A percentile compares a stretch with the other conserved stretches of the same genome.
Evolutionary conservation across 2,113 vertebrate genomes (phyloP).

Genomic region (Herpetotheres cachinnans): DNA sequence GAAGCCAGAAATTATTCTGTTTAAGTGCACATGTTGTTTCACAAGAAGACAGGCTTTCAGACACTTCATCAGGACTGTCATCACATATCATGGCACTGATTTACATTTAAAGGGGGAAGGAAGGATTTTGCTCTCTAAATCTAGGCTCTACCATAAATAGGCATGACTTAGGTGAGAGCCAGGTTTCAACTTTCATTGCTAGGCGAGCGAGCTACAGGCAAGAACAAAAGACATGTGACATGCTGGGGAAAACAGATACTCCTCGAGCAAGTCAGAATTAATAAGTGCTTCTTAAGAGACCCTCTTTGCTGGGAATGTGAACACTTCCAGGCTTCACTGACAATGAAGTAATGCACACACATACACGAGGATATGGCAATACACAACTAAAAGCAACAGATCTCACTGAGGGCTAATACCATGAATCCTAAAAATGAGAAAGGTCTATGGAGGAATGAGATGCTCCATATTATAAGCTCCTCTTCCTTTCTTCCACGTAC

Average conservation of each 20-base stretch:
- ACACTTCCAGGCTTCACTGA: background rate
- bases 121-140: background rate
- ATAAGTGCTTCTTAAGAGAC: background rate
- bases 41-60: background rate
- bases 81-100: background rate
- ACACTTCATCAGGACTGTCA: background rate
- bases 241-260: background rate
- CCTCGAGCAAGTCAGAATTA: background rate
- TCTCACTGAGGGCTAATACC: background rate
- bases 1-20: background rate
- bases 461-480: background rate
- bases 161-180: background rate
- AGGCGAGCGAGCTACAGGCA: background rate
- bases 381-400: background rate
- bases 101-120: background rate
- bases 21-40: background rate
- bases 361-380: background rate
- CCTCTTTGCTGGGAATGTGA: background rate
- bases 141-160: background rate
- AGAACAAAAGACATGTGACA: background rate
- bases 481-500: background rate
- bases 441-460: background rate
- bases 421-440: background rate
- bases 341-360: background rate
- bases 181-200: background rate